These are phyloP conservation scores for Agrochola lota DNA, from an alignment of 2,888 invertebrate species.

Conservation along the genomic window DNA sequence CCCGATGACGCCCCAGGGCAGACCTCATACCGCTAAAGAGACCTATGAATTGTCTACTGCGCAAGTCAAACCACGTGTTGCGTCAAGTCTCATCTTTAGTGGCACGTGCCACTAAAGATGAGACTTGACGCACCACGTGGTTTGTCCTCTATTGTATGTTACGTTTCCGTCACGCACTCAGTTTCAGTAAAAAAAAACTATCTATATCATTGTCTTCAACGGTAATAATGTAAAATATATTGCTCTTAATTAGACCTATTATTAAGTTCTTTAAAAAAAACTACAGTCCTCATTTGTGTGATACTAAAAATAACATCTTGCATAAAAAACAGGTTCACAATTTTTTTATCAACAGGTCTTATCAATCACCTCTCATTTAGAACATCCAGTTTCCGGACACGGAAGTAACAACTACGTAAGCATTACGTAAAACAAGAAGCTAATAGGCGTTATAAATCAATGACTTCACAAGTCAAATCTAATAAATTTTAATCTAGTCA, in stretches of 20 bases:
- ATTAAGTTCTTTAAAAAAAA: background rate
- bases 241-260: background rate
- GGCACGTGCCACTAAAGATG: too few species aligned
- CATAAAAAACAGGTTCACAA: constrained; percentile 12
- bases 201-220: background rate
- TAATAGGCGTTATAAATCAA: background rate
- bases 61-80: too few species aligned
- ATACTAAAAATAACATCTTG: background rate
- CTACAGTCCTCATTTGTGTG: too few species aligned
- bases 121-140: too few species aligned
- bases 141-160: too few species aligned
- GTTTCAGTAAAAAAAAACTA: too few species aligned
- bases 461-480: background rate
- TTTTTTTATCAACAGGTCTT: constrained; percentile 4
- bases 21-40: too few species aligned
- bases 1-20: too few species aligned
- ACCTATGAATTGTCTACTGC: too few species aligned
- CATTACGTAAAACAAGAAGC: constrained; percentile 33
- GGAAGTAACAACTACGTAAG: constrained; percentile 17
- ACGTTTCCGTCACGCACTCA: too few species aligned
- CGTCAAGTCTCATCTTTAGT: too few species aligned
- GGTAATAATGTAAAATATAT: background rate
- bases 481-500: background rate
- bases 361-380: constrained; percentile 1
- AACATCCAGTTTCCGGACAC: constrained; percentile 17